A percentile compares a stretch with the other conserved stretches of the same genome.
Conservation (phyloP, 2,113 vertebrate genomes). For the Rhizomys pruinosus region DNA sequence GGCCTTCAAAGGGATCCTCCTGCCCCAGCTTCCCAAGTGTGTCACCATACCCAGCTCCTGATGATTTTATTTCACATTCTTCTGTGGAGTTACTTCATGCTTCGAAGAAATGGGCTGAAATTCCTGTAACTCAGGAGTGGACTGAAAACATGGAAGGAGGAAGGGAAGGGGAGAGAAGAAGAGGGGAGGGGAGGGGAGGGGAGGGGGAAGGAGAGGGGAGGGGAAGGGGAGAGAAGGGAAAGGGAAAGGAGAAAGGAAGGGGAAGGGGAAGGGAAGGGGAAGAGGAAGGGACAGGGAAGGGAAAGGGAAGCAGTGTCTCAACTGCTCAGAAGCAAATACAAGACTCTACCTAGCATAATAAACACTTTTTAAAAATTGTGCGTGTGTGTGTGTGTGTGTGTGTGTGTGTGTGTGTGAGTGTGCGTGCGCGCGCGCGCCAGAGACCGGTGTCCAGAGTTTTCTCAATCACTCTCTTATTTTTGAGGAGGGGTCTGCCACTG, state of each 20-base stretch:
- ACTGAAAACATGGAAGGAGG: neutral
- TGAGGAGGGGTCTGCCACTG: neutral
- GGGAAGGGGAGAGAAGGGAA: neutral
- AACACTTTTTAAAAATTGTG: neutral
- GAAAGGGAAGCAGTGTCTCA: too few relatives aligned
- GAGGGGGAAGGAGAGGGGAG: too few relatives aligned
- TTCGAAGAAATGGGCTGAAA: constrained; percentile 6
- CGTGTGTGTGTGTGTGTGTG: neutral
- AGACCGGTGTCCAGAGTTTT: neutral
- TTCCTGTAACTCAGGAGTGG: neutral
- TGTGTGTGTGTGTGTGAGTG: neutral
- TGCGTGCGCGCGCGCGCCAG: neutral
- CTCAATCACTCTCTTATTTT: neutral
- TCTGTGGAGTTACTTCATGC: neutral
- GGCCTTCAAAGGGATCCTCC: neutral
- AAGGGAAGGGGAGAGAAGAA: neutral
- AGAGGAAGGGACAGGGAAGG: too few relatives aligned
- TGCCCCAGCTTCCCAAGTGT: neutral
- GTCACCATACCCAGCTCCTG: neutral
- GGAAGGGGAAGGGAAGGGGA: neutral
- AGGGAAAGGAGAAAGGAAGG: neutral
- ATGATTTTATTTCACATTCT: neutral
- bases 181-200: too few relatives aligned
- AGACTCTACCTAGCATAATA: neutral
- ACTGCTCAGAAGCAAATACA: neutral